Evolutionary conservation across 2,113 vertebrate genomes (phyloP).

Genomic region (Stomatorhinus ivindoensis): DNA sequence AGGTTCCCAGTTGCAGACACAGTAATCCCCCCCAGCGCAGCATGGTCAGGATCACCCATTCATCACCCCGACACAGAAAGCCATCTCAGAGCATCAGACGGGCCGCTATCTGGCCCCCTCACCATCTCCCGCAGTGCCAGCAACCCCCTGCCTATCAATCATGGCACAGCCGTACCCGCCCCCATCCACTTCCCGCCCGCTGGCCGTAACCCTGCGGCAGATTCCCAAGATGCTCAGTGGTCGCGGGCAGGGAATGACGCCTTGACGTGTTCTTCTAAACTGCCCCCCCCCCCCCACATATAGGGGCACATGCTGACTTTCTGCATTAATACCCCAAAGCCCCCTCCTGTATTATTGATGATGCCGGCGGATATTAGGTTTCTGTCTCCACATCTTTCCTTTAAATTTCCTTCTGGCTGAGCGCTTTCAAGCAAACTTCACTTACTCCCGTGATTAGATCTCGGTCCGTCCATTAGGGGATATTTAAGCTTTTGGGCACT

Average conservation of each 20-base stretch:
- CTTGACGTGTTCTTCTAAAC: not conserved
- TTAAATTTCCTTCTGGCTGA: slow-evolving; percentile 15
- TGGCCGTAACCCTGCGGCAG: not conserved
- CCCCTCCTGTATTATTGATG: slow-evolving; percentile 2
- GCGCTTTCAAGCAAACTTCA: slow-evolving; percentile 13
- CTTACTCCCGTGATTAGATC: slow-evolving; percentile 11
- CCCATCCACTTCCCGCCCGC: not conserved
- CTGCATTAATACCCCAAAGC: not conserved
- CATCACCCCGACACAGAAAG: slow-evolving; percentile 20
- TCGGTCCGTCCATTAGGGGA: slow-evolving; percentile 12
- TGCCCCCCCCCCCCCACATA: not conserved
- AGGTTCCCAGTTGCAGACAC: not conserved
- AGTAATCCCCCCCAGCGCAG: not conserved
- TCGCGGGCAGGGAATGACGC: not conserved
- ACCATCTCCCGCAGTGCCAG: not conserved
- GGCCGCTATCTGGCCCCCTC: slow-evolving; percentile 3
- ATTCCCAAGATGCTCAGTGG: not conserved
- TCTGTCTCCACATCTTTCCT: not conserved
- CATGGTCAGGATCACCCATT: slow-evolving; percentile 4
- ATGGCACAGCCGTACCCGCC: not conserved
- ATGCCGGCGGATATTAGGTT: not conserved
- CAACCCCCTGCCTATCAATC: slow-evolving; percentile 12
- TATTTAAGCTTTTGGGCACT: slow-evolving; percentile 12
- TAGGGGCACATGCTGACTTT: not conserved
- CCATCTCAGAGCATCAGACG: slow-evolving; percentile 16